Percentiles rank a stretch among this genome's conserved stretches.
These are phyloP conservation scores for Neocrepidodera transversa DNA, from an alignment of 2,888 invertebrate genomes.

Conservation along the genomic window DNA sequence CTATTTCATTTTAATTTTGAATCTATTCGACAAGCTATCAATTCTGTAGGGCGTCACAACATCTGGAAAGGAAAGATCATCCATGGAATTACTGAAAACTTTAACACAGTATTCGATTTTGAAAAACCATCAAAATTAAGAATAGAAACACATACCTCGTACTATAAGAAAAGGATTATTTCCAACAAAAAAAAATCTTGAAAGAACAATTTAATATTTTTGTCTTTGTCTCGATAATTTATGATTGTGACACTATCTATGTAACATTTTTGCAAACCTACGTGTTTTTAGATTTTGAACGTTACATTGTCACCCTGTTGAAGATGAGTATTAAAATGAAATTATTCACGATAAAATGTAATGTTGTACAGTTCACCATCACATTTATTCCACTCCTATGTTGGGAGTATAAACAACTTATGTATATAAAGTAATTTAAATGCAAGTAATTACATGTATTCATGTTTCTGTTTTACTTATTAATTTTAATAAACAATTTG, in stretches of 20 bases:
- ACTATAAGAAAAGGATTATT: too few species aligned
- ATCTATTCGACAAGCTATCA: too few species aligned
- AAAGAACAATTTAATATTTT: constrained; percentile 16
- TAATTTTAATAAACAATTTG: constrained; percentile 63
- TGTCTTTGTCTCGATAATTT: constrained; percentile 19
- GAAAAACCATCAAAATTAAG: too few species aligned
- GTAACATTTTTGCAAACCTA: constrained; percentile 40
- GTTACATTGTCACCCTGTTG: constrained; percentile 58
- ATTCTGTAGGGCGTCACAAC: too few species aligned
- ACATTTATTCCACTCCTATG: constrained; percentile 50
- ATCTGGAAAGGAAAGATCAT: too few species aligned
- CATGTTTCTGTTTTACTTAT: constrained; percentile 63
- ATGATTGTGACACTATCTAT: constrained; percentile 40
- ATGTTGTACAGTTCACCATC: constrained; percentile 50
- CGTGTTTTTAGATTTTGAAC: constrained; percentile 56
- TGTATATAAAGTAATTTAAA: constrained; percentile 59
- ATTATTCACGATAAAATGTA: constrained; percentile 51
- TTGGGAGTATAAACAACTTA: constrained; percentile 57
- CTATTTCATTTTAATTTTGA: too few species aligned
- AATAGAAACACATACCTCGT: too few species aligned
- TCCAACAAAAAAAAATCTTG: constrained; percentile 17
- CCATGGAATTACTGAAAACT: too few species aligned
- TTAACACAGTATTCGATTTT: too few species aligned
- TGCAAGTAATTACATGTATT: constrained; percentile 59
- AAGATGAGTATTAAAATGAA: constrained; percentile 41